A percentile compares a stretch with the other conserved stretches of the same genome.
Evolutionary conservation across 2,888 invertebrate species (phyloP).

Genomic region (Coenonympha glycerion): DNA sequence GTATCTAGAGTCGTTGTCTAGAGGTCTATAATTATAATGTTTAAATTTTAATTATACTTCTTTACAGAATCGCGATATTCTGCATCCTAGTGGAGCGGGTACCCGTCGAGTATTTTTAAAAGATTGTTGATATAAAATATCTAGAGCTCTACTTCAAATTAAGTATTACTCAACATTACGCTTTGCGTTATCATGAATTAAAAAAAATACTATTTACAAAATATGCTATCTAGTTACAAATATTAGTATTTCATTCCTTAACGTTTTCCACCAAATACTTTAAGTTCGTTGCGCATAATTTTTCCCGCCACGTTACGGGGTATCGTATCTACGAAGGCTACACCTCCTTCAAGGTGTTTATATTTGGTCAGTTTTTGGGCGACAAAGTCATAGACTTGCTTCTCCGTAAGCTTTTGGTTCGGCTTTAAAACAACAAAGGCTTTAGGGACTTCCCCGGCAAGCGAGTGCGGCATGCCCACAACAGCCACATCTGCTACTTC

Average conservation of each 20-base stretch:
- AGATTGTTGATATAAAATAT: too few relatives aligned
- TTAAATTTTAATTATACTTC: too few relatives aligned
- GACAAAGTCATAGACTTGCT: constrained; percentile 74
- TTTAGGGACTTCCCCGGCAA: constrained; percentile 83
- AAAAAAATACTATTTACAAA: constrained; percentile 9
- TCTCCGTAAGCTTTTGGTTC: constrained; percentile 71
- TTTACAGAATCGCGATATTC: too few relatives aligned
- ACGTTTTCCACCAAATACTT: constrained; percentile 53
- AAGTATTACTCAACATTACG: too few relatives aligned
- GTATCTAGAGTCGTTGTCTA: too few relatives aligned
- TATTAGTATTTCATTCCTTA: constrained; percentile 2
- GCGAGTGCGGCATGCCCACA: constrained; percentile 81
- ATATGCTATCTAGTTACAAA: constrained; percentile 3
- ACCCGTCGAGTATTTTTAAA: too few relatives aligned
- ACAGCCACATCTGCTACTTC: constrained; percentile 86
- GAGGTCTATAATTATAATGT: too few relatives aligned
- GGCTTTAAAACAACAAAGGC: constrained; percentile 82
- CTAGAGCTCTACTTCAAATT: too few relatives aligned
- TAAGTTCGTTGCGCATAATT: constrained; percentile 82
- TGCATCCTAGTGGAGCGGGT: too few relatives aligned
- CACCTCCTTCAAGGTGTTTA: constrained; percentile 83
- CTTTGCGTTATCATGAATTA: background rate
- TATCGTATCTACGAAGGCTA: constrained; percentile 80
- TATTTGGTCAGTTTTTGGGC: constrained; percentile 81
- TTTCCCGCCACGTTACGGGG: constrained; percentile 87